Evolutionary conservation across 2,113 vertebrate genomes (phyloP).

Genomic region (Varanus komodoensis): DNA sequence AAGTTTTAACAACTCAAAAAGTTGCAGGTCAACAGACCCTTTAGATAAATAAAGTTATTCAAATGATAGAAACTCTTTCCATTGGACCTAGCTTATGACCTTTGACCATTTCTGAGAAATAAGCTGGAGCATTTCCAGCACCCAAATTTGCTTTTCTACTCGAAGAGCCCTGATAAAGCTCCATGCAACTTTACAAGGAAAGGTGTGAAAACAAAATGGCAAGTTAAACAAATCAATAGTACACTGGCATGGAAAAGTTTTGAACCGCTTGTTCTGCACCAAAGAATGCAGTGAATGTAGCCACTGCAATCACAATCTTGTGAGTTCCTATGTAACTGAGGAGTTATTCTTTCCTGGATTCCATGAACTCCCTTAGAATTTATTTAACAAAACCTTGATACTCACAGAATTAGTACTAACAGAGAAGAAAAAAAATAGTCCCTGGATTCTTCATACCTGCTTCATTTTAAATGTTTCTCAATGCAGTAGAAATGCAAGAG

Average conservation of each 20-base stretch:
- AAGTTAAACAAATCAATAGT: conserved; percentile 49
- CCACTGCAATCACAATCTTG: background rate
- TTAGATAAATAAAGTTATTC: conserved; percentile 35
- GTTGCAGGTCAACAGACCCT: background rate
- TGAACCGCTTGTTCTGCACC: conserved; percentile 45
- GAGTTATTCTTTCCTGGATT: conserved; percentile 2
- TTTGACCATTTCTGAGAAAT: conserved; percentile 51
- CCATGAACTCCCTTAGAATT: background rate
- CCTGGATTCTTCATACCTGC: background rate
- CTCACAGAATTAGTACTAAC: background rate
- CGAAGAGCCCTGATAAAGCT: conserved; percentile 60
- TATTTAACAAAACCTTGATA: background rate
- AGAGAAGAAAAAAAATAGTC: background rate
- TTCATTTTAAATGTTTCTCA: background rate
- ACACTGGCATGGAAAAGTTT: conserved; percentile 52
- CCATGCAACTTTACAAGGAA: conserved; percentile 39
- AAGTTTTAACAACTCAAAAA: background rate
- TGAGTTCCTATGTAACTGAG: background rate
- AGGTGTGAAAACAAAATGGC: conserved; percentile 59
- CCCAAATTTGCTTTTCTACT: conserved; percentile 55
- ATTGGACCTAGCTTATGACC: conserved; percentile 55
- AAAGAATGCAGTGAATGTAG: conserved; percentile 32
- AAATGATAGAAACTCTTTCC: conserved; percentile 55
- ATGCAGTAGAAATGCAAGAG: too few species aligned
- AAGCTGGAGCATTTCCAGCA: conserved; percentile 53